phyloP scores from a whole-genome alignment of 2,888 invertebrate genomes.

The Drosophila mulleri region DNA sequence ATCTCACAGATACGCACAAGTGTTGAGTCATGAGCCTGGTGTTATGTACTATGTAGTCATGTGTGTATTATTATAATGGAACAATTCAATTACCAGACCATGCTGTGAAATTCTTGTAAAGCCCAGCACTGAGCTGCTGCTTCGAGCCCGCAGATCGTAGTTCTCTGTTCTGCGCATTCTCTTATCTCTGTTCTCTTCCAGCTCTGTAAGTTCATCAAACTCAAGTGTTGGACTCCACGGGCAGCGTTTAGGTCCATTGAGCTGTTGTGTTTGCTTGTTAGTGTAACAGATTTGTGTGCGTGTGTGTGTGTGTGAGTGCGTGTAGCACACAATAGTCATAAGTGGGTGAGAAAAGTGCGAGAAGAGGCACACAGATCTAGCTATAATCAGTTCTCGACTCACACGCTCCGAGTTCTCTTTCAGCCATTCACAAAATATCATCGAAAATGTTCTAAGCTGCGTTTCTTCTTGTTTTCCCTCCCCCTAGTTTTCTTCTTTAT shows the following conservation, averaged over 20 bases:
- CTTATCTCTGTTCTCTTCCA: background rate
- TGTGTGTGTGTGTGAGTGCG: slow-evolving; percentile 20
- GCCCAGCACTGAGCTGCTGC: slow-evolving; percentile 9
- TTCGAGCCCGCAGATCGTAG: background rate
- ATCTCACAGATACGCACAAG: slow-evolving; percentile 52
- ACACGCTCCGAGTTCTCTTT: slow-evolving; percentile 31
- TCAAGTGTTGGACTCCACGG: slow-evolving; percentile 39
- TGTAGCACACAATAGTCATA: slow-evolving; percentile 23
- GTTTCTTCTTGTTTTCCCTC: slow-evolving; percentile 27
- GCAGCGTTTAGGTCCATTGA: slow-evolving; percentile 37
- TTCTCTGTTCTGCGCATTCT: background rate
- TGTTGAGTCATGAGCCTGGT: slow-evolving; percentile 67
- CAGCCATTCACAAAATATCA: slow-evolving; percentile 52
- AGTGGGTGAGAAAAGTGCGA: slow-evolving; percentile 54
- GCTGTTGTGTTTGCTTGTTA: slow-evolving; percentile 68
- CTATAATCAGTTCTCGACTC: slow-evolving; percentile 29
- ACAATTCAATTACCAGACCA: slow-evolving; percentile 74
- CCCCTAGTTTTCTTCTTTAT: slow-evolving; percentile 20
- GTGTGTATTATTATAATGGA: slow-evolving; percentile 58
- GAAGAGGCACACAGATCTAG: slow-evolving; percentile 18
- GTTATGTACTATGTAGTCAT: slow-evolving; percentile 19
- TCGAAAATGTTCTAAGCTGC: slow-evolving; percentile 30
- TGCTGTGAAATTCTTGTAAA: slow-evolving; percentile 55
- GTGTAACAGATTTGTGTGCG: slow-evolving; percentile 64
- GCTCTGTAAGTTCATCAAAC: slow-evolving; percentile 73